Evolutionary conservation across 2,113 vertebrate genomes (phyloP), one percentile per base, ranked within the genome.

Genomic region (Clinocottus analis): DNA sequence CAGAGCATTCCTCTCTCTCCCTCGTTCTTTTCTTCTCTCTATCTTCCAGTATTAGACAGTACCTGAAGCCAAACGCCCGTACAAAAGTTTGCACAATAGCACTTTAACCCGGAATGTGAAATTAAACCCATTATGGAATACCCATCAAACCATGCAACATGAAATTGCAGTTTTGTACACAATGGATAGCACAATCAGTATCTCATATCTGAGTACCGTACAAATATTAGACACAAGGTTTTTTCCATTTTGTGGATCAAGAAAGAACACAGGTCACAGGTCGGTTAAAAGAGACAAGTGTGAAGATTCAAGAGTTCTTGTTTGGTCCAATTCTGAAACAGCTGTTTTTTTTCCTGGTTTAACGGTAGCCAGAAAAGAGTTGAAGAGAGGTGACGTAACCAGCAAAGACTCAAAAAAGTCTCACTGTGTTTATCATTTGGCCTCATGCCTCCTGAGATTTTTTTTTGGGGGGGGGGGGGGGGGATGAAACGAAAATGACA

Each of bases 1-100:
- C 93, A 94, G 88, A 80, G 85, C 87, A 94, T 93, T 95, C 89
- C 88, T 92, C 77, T 77, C 64, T 25, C 58, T 69, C 17, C 56
- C 64, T 27, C 53, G 33, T 31, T 25, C 59, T 64, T 53, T 47
- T n/a, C 11, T 29, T 73, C 58, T 61, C 23, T 61, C 61, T 23
- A 53, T 75, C 72, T 66, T 33, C 19, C 47, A 82, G 31, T 63
- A 66, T 82, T 37, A 76, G 79, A 90, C 69, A 35, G 70, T 39
- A 71, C 73, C 79, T 79, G 47, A 74, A 90, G 87, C 79, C 69
- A 91, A 92, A 76, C 72, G 84, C 84, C n/a, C 47, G 82, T 88
- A 37, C 59, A 41, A 71, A 53, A 16, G 4, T 70, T 35, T 69
- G 27, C 21, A 68, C 69, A 80, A 29, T 39, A 60, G 35, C 78